phyloP scores from a whole-genome alignment of 1,140 invertebrate genomes.

The Gryllus bimaculatus region DNA sequence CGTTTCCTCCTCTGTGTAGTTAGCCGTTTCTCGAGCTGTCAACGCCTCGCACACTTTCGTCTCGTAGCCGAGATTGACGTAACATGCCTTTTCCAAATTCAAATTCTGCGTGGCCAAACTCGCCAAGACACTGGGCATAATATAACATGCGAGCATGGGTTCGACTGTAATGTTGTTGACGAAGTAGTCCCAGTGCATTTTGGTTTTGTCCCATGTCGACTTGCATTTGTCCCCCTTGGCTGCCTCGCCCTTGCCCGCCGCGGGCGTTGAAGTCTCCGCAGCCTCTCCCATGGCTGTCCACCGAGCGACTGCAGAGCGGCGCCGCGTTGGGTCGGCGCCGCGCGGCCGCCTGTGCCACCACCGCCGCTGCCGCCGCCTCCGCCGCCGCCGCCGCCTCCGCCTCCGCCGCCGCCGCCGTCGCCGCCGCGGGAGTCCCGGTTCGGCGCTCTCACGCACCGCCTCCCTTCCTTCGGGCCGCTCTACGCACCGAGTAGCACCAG shows the following conservation, averaged over 20 bases:
- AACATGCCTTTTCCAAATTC: constrained; percentile 73
- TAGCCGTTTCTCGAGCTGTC: constrained; percentile 54
- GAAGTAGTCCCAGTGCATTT: constrained; percentile 25
- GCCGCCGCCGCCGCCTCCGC: too few relatives aligned
- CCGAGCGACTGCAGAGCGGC: background rate
- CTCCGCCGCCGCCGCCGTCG: too few relatives aligned
- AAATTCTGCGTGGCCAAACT: constrained; percentile 70
- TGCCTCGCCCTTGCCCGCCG: background rate
- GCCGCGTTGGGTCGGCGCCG: background rate
- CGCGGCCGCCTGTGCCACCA: too few relatives aligned
- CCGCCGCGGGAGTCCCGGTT: too few relatives aligned
- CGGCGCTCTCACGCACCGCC: too few relatives aligned
- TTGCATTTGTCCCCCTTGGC: background rate
- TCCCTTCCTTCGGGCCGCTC: too few relatives aligned
- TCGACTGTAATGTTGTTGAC: constrained; percentile 61
- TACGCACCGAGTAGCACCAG: too few relatives aligned
- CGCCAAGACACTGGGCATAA: constrained; percentile 66
- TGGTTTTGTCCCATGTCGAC: background rate
- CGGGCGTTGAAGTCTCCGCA: background rate
- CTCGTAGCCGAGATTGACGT: constrained; percentile 63
- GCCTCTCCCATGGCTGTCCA: background rate
- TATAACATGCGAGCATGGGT: constrained; percentile 66
- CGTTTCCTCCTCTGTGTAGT: constrained; percentile 59
- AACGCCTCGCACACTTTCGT: constrained; percentile 62
- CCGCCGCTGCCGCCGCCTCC: too few relatives aligned